phyloP scores from a whole-genome alignment of 1,140 invertebrate genomes.

The Calephelis nemesis region DNA sequence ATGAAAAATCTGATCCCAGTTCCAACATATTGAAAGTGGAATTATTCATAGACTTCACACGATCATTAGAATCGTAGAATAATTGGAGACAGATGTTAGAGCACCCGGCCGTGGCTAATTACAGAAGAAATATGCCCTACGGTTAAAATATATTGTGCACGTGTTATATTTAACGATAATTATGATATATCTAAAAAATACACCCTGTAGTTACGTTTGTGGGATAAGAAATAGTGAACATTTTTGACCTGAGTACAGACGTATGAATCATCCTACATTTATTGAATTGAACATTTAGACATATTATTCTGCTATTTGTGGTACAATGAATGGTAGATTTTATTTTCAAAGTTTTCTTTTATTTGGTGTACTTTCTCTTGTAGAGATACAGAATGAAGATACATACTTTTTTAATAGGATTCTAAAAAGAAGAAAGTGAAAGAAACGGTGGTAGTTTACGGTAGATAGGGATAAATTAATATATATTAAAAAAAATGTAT shows the following conservation, averaged over 20 bases:
- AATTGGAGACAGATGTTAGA: conserved; percentile 62
- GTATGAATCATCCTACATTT: no score
- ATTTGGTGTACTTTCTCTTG: no score
- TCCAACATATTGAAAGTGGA: conserved; percentile 4
- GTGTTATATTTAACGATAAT: conserved; percentile 49
- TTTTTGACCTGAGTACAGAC: neutral
- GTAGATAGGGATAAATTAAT: no score
- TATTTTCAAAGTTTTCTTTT: no score
- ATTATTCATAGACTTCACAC: conserved; percentile 46
- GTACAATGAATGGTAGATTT: no score
- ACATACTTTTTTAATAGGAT: no score
- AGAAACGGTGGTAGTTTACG: no score
- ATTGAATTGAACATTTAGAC: no score
- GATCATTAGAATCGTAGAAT: conserved; percentile 46
- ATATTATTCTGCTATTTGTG: no score
- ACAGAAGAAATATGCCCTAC: conserved; percentile 59
- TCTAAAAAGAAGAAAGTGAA: no score
- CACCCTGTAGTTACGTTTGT: conserved; percentile 16
- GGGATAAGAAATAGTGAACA: neutral
- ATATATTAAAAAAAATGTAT: no score
- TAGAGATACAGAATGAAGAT: no score
- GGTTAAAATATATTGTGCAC: conserved; percentile 55
- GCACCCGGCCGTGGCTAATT: conserved; percentile 48
- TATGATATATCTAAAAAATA: conserved; percentile 48
- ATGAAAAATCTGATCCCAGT: neutral